Base-by-base conservation (phyloP, 2,888 invertebrate species). In the Phaonia tiefii region DNA sequence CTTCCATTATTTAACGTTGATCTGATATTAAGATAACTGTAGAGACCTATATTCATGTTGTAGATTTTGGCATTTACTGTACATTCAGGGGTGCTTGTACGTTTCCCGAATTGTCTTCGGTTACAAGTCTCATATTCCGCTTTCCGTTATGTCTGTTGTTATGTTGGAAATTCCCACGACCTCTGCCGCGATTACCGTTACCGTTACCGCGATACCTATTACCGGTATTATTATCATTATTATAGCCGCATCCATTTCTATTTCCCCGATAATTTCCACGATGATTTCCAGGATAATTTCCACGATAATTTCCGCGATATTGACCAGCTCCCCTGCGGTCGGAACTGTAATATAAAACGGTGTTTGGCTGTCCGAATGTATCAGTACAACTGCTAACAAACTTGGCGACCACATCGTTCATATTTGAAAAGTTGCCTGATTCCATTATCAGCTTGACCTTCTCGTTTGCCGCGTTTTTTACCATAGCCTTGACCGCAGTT, bases 401-500 rank as follows among this genome's bases (percentile, higher is more conserved):
- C 17, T 72, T 60, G 2, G 58, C n/a, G 11, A 60, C 26, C 2
- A 26, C 71, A 1, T 71, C 60, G 17, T 71, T 71, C 49, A 60
- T 60, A 15, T 25, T 37, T 13, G 46, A 7, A 25, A 60, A 72
- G 26, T 46, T 60, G 11, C 60, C 72, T 17, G 60, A 46, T 42
- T 72, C 46, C 60, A 72, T 72, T 31, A 72, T 44, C 3, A 72
- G 46, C n/a, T 4, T 46, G 0, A 60, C 60, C 13, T 20, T 46
- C 8, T 72, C 60, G n/a, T 60, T 72, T 13, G 49, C 17, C 8
- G 46, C 46, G 17, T 72, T 60, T 20, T 60, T 17, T 8, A 31
- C 31, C 4, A 31, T 31, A 31, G 31, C 31, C 8, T 31, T 31
- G 3, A 31, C 31, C 37, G 67, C 39, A n/a, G 37, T n/a, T 31